phyloP scores from a whole-genome alignment of 2,113 vertebrate genomes.

The Hyaena hyaena region DNA sequence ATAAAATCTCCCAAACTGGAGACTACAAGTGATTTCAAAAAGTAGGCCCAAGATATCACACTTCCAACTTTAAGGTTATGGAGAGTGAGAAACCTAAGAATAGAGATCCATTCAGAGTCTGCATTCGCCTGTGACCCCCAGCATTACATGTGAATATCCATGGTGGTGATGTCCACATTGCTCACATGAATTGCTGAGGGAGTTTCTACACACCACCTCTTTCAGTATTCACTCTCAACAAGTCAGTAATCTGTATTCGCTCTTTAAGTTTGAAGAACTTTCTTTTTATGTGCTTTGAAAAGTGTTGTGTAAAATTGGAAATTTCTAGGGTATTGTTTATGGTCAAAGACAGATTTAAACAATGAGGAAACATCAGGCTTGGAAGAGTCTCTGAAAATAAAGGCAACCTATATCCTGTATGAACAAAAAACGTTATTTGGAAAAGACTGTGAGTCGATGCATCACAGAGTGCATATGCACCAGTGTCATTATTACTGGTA shows the following conservation, averaged over 20 bases:
- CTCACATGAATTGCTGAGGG: constrained; percentile 24
- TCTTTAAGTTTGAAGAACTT: constrained; percentile 52
- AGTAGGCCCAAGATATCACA: background rate
- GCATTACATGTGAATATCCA: background rate
- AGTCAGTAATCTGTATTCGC: background rate
- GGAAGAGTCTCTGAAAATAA: background rate
- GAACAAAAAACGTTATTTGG: constrained; percentile 13
- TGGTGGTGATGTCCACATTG: background rate
- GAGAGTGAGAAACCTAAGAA: constrained; percentile 5
- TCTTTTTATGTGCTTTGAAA: constrained; percentile 47
- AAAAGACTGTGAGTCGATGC: constrained; percentile 22
- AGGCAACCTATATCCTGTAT: background rate
- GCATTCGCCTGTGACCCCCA: background rate
- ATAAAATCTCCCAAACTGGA: constrained; percentile 43
- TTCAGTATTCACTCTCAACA: constrained; percentile 40
- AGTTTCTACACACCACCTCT: background rate
- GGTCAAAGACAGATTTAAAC: constrained; percentile 54
- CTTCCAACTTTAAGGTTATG: constrained; percentile 31
- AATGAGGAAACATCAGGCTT: background rate
- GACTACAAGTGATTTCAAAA: constrained; percentile 50
- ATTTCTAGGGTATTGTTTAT: constrained; percentile 40
- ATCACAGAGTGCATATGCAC: background rate
- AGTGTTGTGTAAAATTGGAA: constrained; percentile 41
- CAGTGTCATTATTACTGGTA: background rate
- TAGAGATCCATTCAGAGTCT: background rate